These are phyloP conservation scores for Haemorhous mexicanus DNA, from an alignment of 2,113 vertebrate genomes.

Conservation along the genomic window DNA sequence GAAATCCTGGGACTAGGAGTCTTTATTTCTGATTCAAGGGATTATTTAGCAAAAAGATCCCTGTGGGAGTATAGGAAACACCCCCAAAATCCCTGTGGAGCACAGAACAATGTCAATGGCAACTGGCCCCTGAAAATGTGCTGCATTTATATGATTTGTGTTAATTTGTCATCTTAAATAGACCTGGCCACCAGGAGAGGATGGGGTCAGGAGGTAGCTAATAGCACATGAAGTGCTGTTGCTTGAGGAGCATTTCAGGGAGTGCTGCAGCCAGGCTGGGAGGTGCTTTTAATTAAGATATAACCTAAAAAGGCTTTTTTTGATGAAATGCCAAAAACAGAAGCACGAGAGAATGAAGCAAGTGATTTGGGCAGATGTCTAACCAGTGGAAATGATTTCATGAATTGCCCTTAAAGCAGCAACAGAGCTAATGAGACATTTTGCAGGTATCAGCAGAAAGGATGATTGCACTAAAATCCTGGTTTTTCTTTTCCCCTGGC, in stretches of 20 bases:
- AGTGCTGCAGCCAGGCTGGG: background rate
- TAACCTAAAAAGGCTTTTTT: background rate
- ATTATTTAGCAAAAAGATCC: background rate
- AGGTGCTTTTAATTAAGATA: constrained; percentile 7
- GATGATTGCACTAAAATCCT: background rate
- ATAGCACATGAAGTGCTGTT: background rate
- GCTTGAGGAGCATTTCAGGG: background rate
- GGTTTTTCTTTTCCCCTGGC: background rate
- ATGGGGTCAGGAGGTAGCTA: background rate
- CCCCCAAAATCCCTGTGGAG: background rate
- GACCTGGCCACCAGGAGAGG: background rate
- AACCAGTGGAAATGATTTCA: background rate
- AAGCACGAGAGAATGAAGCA: background rate
- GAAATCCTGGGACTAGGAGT: background rate
- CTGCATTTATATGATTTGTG: background rate
- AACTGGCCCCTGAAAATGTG: background rate
- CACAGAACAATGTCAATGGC: background rate
- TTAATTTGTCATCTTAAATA: background rate
- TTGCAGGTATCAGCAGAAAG: background rate
- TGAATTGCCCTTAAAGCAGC: background rate
- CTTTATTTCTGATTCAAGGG: background rate
- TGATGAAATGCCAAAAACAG: constrained; percentile 14
- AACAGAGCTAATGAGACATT: background rate
- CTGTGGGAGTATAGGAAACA: background rate
- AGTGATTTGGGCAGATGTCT: background rate